phyloP scores from a whole-genome alignment of 1,140 invertebrate genomes.

The Caenorhabditis tropicalis region DNA sequence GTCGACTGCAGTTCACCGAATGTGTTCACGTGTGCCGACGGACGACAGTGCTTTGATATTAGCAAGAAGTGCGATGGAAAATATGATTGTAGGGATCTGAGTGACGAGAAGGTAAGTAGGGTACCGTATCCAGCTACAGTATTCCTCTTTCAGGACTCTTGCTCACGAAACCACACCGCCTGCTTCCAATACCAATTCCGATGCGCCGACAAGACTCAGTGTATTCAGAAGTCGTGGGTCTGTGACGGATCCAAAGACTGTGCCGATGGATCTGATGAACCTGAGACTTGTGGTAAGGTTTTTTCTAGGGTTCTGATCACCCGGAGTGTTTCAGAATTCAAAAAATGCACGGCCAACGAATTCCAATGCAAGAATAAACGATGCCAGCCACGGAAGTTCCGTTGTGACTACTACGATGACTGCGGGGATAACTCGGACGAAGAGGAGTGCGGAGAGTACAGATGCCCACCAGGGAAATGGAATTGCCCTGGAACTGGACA shows the following conservation, averaged over 20 bases:
- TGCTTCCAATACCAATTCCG: conserved; percentile 88
- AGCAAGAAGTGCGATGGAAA: conserved; percentile 84
- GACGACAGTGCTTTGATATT: conserved; percentile 80
- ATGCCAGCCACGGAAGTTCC: conserved; percentile 82
- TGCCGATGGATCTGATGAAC: conserved; percentile 85
- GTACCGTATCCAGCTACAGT: not conserved
- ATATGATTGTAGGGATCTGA: conserved; percentile 84
- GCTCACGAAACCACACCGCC: conserved; percentile 74
- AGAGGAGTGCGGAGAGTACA: conserved; percentile 83
- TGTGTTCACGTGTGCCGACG: conserved; percentile 71
- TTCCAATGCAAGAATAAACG: conserved; percentile 90
- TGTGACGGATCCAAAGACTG: conserved; percentile 68
- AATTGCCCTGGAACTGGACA: conserved; percentile 82
- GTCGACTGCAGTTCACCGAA: conserved; percentile 68
- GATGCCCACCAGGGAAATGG: conserved; percentile 90
- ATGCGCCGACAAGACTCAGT: conserved; percentile 83
- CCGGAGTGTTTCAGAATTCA: conserved; percentile 84
- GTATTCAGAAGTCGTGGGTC: conserved; percentile 78
- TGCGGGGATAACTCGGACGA: conserved; percentile 79
- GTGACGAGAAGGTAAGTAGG: conserved; percentile 79
- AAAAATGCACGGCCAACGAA: conserved; percentile 86
- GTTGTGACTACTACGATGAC: conserved; percentile 74
- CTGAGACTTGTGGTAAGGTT: conserved; percentile 79
- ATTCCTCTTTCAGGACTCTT: conserved; percentile 75
- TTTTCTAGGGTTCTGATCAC: too few species aligned